Percentiles rank a stretch among this genome's conserved stretches.
phyloP scores from a whole-genome alignment of 1,140 invertebrate species.

The Drosophila kohkoa region DNA sequence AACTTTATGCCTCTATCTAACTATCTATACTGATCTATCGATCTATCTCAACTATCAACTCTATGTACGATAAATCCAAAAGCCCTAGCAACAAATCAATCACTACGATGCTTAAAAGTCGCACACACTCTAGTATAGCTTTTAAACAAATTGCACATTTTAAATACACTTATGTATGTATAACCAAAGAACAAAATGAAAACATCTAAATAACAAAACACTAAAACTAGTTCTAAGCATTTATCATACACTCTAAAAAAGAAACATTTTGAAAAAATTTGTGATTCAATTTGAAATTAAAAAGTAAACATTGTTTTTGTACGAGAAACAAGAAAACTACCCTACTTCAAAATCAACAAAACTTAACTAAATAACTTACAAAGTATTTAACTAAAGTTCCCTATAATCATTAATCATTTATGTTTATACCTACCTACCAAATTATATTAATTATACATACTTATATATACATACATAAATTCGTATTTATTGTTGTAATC shows the following conservation, averaged over 20 bases:
- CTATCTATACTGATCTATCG: slow-evolving; percentile 8
- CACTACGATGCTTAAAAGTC: slow-evolving; percentile 37
- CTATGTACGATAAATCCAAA: slow-evolving; percentile 42
- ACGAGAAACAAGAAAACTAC: slow-evolving; percentile 38
- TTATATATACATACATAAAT: slow-evolving; percentile 40
- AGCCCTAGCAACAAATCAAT: slow-evolving; percentile 43
- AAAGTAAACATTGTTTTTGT: slow-evolving; percentile 57
- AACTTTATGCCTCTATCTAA: slow-evolving; percentile 69
- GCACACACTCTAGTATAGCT: slow-evolving; percentile 58
- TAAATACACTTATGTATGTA: slow-evolving; percentile 28
- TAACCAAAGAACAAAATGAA: slow-evolving; percentile 28
- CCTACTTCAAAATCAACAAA: slow-evolving; percentile 44
- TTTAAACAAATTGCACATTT: slow-evolving; percentile 60
- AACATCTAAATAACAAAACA: slow-evolving; percentile 23
- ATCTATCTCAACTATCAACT: slow-evolving; percentile 7
- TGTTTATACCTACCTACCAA: slow-evolving; percentile 52
- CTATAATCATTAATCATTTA: slow-evolving; percentile 52
- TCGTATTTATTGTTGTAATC: slow-evolving; percentile 63
- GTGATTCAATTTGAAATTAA: slow-evolving; percentile 80
- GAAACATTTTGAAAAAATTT: slow-evolving; percentile 75
- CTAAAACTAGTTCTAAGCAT: slow-evolving; percentile 65
- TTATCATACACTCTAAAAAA: slow-evolving; percentile 53
- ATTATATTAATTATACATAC: slow-evolving; percentile 28
- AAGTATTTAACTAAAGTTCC: slow-evolving; percentile 67
- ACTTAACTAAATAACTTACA: slow-evolving; percentile 65